Conservation (phyloP, 2,113 vertebrate species). For the Myiozetetes cayanensis region DNA sequence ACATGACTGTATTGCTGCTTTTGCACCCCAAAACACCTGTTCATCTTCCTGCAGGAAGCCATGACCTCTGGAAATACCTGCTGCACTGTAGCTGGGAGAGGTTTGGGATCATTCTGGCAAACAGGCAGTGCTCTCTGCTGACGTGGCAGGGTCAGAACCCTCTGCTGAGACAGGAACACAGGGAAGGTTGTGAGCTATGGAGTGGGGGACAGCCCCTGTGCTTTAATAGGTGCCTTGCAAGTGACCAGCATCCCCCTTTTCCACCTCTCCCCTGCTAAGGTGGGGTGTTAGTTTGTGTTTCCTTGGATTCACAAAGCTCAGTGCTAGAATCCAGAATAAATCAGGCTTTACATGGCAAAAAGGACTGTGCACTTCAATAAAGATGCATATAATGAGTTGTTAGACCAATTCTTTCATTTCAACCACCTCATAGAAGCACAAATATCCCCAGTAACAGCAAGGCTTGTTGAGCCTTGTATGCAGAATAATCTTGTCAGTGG, state of each 20-base stretch:
- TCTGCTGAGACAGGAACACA: accelerated
- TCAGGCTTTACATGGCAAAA: not conserved
- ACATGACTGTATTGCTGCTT: not conserved
- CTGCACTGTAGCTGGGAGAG: not conserved
- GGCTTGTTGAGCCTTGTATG: not conserved
- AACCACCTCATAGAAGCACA: not conserved
- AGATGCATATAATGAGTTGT: not conserved
- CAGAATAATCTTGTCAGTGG: not conserved
- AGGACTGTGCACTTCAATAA: not conserved
- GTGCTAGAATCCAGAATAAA: not conserved
- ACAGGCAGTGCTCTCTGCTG: not conserved
- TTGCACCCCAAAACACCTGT: accelerated
- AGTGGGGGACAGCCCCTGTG: not conserved
- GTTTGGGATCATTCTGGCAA: not conserved
- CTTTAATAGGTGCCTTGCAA: not conserved
- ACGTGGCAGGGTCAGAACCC: accelerated
- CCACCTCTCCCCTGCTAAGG: not conserved
- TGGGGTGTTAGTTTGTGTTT: not conserved
- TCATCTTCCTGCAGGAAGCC: not conserved
- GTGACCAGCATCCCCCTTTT: not conserved
- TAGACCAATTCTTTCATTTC: not conserved
- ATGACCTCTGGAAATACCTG: not conserved
- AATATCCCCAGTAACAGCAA: not conserved
- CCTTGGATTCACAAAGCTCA: not conserved
- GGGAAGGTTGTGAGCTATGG: not conserved